Evolutionary conservation across 2,113 vertebrate genomes (phyloP), one percentile per base, ranked within the genome.

Genomic region (Callipepla californica): DNA sequence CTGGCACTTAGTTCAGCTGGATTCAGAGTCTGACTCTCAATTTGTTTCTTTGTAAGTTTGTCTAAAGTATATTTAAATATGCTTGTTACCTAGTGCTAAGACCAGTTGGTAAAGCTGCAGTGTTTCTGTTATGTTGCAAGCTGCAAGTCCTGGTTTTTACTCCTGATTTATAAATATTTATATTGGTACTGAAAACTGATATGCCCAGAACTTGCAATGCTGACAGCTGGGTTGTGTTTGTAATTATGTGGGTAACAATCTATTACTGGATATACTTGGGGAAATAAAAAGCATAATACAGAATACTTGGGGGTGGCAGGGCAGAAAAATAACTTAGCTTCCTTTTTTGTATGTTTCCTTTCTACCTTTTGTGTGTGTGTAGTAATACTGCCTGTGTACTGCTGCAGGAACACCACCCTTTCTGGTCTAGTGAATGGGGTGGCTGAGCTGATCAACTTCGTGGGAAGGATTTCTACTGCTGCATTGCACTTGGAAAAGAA

Each of bases 401-500:
- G 82, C 91, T 96, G 74, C 96, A 99, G 99, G 97, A 98, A 98
- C 81, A 98, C 98, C 89, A 98, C 98, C 34, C 94, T 98, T 70
- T 98, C 98, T 21, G 98, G 96, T 23, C 95, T 98, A 45, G 96
- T 98, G 95, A 97, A 98, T 5, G 89, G 93, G 1, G 96, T 99
- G 87, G 97, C 97, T 96, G 97, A 99, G 16, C 92, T 99, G 94
- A 95, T 99, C 91, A 50, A 96, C 69, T 99, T 99, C 40, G 98
- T 98, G 62, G 98, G 98, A 32, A 74, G 93, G 61, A 95, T 99
- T 69, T 98, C 98, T 28, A 96, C 98, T 15, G 72, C 94, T 59
- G 98, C 96, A 2, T 44, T 99, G 81, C 98, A 94, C 83, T 92
- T 99, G 65, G 99, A 99, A 93, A 97, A 87, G 48, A 98, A 97